Evolutionary conservation across 2,888 invertebrate species (phyloP).

Genomic region (Kryphioiulus occultus): DNA sequence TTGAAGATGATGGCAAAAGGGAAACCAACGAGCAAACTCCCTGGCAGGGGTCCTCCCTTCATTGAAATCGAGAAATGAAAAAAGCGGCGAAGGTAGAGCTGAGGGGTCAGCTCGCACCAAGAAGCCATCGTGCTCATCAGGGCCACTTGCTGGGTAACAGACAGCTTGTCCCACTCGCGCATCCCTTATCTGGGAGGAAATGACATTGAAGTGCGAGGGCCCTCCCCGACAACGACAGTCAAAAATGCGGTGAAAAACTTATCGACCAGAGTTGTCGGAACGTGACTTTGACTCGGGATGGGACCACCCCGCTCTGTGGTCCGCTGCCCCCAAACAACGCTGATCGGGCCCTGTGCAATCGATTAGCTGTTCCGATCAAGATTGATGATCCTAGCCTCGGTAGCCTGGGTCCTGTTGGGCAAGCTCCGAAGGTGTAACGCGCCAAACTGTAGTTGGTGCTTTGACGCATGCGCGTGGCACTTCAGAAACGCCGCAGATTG

Average conservation of each 20-base stretch:
- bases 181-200: slow-evolving; percentile 45
- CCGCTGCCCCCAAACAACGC: neutral
- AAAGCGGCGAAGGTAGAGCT: neutral
- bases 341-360: neutral
- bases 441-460: too few species aligned
- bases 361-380: neutral
- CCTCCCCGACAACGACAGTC: too few species aligned
- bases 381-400: neutral
- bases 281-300: too few species aligned
- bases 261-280: too few species aligned
- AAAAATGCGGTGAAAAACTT: too few species aligned
- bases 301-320: too few species aligned
- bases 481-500: too few species aligned
- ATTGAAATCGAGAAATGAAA: neutral
- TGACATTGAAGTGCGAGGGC: slow-evolving; percentile 39
- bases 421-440: too few species aligned
- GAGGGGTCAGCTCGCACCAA: slow-evolving; percentile 45
- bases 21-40: neutral
- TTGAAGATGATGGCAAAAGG: neutral
- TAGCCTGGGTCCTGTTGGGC: too few species aligned
- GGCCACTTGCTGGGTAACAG: slow-evolving; percentile 49
- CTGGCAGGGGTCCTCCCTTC: slow-evolving; percentile 32
- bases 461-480: too few species aligned
- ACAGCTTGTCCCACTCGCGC: slow-evolving; percentile 45
- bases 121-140: slow-evolving; percentile 43